These are phyloP conservation scores for Chelidonichthys spinosus DNA, from an alignment of 2,797 vertebrate genomes.

Conservation along the genomic window DNA sequence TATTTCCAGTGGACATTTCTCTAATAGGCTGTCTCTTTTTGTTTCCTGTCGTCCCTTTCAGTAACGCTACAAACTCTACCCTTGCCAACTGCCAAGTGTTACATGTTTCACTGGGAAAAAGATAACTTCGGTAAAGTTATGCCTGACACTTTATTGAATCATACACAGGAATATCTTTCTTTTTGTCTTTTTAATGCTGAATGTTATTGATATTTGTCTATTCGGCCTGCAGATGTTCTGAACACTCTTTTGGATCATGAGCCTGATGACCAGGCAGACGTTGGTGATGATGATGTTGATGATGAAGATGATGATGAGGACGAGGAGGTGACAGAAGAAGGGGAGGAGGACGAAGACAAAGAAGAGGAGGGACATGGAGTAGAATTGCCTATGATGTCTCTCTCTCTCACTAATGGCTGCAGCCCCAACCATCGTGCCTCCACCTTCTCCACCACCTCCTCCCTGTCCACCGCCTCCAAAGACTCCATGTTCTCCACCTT, in stretches of 20 bases:
- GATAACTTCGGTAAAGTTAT: conserved; percentile 94
- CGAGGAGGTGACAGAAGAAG: conserved; percentile 59
- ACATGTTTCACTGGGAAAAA: conserved; percentile 93
- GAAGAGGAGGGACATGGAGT: conserved; percentile 63
- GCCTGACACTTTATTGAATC: background rate
- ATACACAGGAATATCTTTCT: background rate
- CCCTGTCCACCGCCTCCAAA: conserved; percentile 84
- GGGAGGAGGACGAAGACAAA: conserved; percentile 68
- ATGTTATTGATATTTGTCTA: background rate
- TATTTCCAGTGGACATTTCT: background rate
- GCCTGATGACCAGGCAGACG: conserved; percentile 76
- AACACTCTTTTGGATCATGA: conserved; percentile 90
- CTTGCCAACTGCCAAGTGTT: conserved; percentile 90
- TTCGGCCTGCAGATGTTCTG: conserved; percentile 86
- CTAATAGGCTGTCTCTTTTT: conserved; percentile 2
- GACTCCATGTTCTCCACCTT: conserved; percentile 89
- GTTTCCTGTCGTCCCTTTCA: conserved; percentile 33
- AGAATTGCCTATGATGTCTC: conserved; percentile 38
- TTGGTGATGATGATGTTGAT: conserved; percentile 64
- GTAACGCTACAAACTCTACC: conserved; percentile 88
- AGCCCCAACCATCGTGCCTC: conserved; percentile 82
- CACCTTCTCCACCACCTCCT: conserved; percentile 86
- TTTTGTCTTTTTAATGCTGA: background rate
- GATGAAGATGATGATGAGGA: conserved; percentile 74
- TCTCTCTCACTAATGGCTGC: conserved; percentile 66